Evolutionary conservation across 2,797 vertebrate genomes (phyloP).

Genomic region (Alfaro cultratus): DNA sequence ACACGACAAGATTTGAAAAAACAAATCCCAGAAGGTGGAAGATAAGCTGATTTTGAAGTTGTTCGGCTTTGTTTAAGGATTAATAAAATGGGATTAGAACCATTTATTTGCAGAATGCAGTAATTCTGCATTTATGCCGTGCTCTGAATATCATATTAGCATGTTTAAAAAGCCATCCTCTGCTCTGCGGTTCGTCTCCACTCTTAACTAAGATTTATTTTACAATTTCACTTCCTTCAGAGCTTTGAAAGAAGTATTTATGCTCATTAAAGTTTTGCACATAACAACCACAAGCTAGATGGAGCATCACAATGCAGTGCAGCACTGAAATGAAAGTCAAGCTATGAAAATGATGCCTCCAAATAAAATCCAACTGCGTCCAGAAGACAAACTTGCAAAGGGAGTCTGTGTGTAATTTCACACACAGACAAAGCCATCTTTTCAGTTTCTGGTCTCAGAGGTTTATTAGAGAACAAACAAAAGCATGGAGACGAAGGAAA

Average conservation of each 20-base stretch:
- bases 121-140: neutral
- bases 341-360: neutral
- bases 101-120: neutral
- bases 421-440: neutral
- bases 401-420: neutral
- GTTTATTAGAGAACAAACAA: neutral
- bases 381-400: neutral
- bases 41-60: neutral
- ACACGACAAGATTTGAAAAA: slow-evolving; percentile 20
- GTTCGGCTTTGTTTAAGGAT: slow-evolving; percentile 8
- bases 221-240: neutral
- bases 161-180: neutral
- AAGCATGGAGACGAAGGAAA: neutral
- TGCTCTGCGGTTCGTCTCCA: neutral
- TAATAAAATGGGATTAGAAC: slow-evolving; percentile 6
- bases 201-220: neutral
- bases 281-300: neutral
- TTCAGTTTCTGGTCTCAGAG: neutral
- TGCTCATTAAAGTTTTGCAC: neutral
- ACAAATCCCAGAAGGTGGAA: slow-evolving; percentile 2
- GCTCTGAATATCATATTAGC: neutral
- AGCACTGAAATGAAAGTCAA: neutral
- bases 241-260: neutral
- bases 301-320: neutral
- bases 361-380: neutral